phyloP scores from a whole-genome alignment of 1,140 invertebrate genomes.

The Drosophila baimaii region DNA sequence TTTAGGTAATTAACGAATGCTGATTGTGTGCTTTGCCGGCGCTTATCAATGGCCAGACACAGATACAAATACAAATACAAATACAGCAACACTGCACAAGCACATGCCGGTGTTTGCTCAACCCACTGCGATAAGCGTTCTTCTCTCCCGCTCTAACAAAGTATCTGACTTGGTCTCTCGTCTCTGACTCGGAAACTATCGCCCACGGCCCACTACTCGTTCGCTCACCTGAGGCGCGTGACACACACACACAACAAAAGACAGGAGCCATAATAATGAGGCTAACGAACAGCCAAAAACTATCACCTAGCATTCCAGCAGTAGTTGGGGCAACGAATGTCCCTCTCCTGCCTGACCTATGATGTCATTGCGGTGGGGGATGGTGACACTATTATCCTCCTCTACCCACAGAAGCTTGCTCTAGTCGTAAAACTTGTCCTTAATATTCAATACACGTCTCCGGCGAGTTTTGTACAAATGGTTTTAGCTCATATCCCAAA shows the following conservation, averaged over 20 bases:
- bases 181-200: constrained; percentile 7
- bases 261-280: constrained; percentile 11
- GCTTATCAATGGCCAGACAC: constrained; percentile 56
- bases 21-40: constrained; percentile 52
- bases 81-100: neutral
- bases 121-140: constrained; percentile 64
- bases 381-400: neutral
- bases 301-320: constrained; percentile 2
- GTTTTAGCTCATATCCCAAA: neutral
- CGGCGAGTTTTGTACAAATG: neutral
- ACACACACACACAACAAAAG: constrained; percentile 26
- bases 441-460: constrained; percentile 1
- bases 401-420: neutral
- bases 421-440: constrained; percentile 1
- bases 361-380: constrained; percentile 14
- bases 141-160: constrained; percentile 36
- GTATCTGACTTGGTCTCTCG: constrained; percentile 7
- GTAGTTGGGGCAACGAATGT: neutral
- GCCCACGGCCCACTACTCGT: constrained; percentile 1
- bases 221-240: constrained; percentile 49
- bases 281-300: constrained; percentile 6
- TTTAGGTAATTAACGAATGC: constrained; percentile 63
- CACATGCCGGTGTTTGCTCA: constrained; percentile 58
- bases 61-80: constrained; percentile 28
- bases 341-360: constrained; percentile 5